phyloP scores from a whole-genome alignment of 2,888 invertebrate species.

The Napeogenes sylphis region DNA sequence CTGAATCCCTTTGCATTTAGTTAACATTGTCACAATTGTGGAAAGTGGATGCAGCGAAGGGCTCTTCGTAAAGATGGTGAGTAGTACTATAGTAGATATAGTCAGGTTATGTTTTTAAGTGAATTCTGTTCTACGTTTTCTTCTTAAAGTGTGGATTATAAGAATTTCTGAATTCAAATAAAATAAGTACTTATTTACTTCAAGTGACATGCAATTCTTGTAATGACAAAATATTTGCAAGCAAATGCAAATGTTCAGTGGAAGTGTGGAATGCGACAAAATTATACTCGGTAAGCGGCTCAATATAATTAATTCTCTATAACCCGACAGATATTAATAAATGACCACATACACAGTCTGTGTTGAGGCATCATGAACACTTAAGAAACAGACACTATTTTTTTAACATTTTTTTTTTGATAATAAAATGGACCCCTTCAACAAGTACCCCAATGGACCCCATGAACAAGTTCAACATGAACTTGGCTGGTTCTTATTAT shows the following conservation, averaged over 20 bases:
- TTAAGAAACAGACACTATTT: slow-evolving; percentile 9
- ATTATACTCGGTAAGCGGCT: slow-evolving; percentile 17
- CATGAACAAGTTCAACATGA: slow-evolving; percentile 8
- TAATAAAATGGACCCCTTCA: slow-evolving; percentile 8
- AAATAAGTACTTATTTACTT: slow-evolving; percentile 19
- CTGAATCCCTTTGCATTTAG: slow-evolving; percentile 30
- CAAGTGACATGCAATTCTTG: slow-evolving; percentile 22
- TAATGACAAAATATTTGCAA: slow-evolving; percentile 21
- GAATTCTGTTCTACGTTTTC: too few relatives aligned
- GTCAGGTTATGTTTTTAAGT: slow-evolving; percentile 28
- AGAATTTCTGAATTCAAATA: slow-evolving; percentile 23
- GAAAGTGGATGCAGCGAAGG: slow-evolving; percentile 32
- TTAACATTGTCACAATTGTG: slow-evolving; percentile 31
- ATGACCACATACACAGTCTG: slow-evolving; percentile 10
- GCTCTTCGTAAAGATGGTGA: slow-evolving; percentile 34
- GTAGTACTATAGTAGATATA: slow-evolving; percentile 24
- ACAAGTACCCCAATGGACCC: too few relatives aligned
- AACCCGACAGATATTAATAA: background rate
- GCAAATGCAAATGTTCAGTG: slow-evolving; percentile 14
- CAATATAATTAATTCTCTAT: slow-evolving; percentile 17
- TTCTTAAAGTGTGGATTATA: slow-evolving; percentile 27
- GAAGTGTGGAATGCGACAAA: slow-evolving; percentile 16
- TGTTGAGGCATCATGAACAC: slow-evolving; percentile 13
- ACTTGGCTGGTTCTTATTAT: slow-evolving; percentile 11
- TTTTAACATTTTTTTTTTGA: slow-evolving; percentile 4